Evolutionary conservation across 1,140 invertebrate species (phyloP), one percentile per base, ranked within the genome.

Genomic region (Papilio dardanus): DNA sequence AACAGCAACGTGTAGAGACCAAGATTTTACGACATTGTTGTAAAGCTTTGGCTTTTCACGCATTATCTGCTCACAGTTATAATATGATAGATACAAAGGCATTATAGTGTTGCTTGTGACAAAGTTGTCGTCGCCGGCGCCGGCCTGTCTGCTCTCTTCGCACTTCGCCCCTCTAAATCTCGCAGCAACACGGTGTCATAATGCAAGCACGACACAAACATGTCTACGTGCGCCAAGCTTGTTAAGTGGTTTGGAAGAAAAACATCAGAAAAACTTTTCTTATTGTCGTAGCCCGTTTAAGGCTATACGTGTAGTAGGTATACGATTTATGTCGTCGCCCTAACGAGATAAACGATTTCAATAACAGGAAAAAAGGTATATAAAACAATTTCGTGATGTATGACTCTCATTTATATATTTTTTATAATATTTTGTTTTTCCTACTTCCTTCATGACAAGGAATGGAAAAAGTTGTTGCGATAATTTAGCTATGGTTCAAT

Each of bases 191-290:
- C 89, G 87, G 88, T 90, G 91, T 92, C 91, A 92, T 92, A 93
- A 91, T 93, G 91, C 91, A 93, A 91, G 91, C 90, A 88, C 85
- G 88, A 88, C 89, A 92, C 91, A 93, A 92, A 92, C 90, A 93
- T 91, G 84, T 90, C 90, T 90, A 86, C 90, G 86, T 93, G 89
- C 91, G 90, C 90, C 91, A 92, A 91, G 85, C 88, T 89, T 91
- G 90, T 92, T 93, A 93, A 93, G 92, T 93, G 90, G 92, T 93
- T 92, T 90, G 90, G 90, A 93, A 93, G 91, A 93, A 93, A 91
- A 93, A 92, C 89, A 93, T 92, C 89, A 87, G 85, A 84, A 87
- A 92, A 93, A 93, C 86, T 92, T 93, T 91, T 88, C 91, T 92
- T 92, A 93, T 93, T 89, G 84, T 90, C 83, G 83, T 86, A 86